A percentile compares a stretch with the other conserved stretches of the same genome.
These are phyloP conservation scores for Tetranychus piercei DNA, from an alignment of 2,888 invertebrate species.

Conservation along the genomic window DNA sequence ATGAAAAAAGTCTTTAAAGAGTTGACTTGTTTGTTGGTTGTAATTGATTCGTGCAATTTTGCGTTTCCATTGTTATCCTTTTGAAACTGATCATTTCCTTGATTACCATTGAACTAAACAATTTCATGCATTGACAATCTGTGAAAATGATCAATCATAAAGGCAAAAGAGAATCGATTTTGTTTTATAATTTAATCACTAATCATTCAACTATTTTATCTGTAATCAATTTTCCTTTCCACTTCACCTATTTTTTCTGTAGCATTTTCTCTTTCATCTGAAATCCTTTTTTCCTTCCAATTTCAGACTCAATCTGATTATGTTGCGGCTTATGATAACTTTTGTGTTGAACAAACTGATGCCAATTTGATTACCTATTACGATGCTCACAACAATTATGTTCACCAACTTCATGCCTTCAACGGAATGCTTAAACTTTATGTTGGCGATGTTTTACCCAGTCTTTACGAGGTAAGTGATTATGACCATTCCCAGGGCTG, in stretches of 20 bases:
- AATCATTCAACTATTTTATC: too few relatives aligned
- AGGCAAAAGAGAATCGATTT: too few relatives aligned
- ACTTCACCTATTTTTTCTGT: background rate
- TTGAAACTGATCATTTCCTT: too few relatives aligned
- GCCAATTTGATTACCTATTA: slow-evolving; percentile 48
- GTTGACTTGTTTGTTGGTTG: too few relatives aligned
- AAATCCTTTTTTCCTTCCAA: background rate
- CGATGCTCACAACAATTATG: slow-evolving; percentile 79
- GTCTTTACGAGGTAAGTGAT: slow-evolving; percentile 50
- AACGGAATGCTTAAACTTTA: slow-evolving; percentile 83
- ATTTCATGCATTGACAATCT: too few relatives aligned
- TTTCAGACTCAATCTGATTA: slow-evolving; percentile 67
- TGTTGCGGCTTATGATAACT: slow-evolving; percentile 58
- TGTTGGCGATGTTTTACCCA: slow-evolving; percentile 63
- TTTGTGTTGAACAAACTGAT: slow-evolving; percentile 49
- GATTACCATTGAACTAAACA: too few relatives aligned
- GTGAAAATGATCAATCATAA: too few relatives aligned
- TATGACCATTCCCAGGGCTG: background rate
- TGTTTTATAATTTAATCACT: too few relatives aligned
- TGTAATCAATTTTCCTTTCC: too few relatives aligned
- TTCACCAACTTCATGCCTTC: slow-evolving; percentile 74
- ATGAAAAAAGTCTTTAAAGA: too few relatives aligned
- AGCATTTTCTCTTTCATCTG: background rate
- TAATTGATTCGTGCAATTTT: too few relatives aligned
- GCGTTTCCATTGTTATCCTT: too few relatives aligned